Percentiles rank a stretch among this genome's conserved stretches.
These are phyloP conservation scores for Rhagophthalmus giganteus DNA, from an alignment of 2,888 invertebrate genomes.

Conservation along the genomic window DNA sequence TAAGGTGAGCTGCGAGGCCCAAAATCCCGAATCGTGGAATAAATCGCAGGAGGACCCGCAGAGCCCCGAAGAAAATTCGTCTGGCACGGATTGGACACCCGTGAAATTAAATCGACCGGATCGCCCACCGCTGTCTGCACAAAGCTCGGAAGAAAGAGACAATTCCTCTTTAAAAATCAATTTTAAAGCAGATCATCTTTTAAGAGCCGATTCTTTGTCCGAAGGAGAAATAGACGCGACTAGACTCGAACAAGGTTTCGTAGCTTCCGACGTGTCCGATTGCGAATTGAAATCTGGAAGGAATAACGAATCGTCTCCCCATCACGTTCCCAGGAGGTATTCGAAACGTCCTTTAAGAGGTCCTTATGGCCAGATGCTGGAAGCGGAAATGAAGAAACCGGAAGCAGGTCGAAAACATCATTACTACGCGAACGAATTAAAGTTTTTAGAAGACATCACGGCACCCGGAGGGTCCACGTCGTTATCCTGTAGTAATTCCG, in stretches of 20 bases:
- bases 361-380: slow-evolving; percentile 79
- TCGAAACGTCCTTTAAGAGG: slow-evolving; percentile 76
- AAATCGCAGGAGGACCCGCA: slow-evolving; percentile 52
- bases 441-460: slow-evolving; percentile 58
- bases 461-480: slow-evolving; percentile 41
- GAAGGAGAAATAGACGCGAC: slow-evolving; percentile 73
- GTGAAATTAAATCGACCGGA: slow-evolving; percentile 16
- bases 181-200: slow-evolving; percentile 40
- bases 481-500: slow-evolving; percentile 41
- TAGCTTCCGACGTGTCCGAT: slow-evolving; percentile 69
- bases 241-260: slow-evolving; percentile 55
- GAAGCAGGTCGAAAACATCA: slow-evolving; percentile 58
- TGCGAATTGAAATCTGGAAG: slow-evolving; percentile 56
- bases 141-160: slow-evolving; percentile 70
- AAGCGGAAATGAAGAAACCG: slow-evolving; percentile 79
- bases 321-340: slow-evolving; percentile 66
- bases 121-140: slow-evolving; percentile 51
- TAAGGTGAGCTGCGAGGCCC: slow-evolving; percentile 41
- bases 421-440: slow-evolving; percentile 62
- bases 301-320: slow-evolving; percentile 51
- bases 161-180: slow-evolving; percentile 51
- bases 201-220: slow-evolving; percentile 68
- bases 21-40: slow-evolving; percentile 42
- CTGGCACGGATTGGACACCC: slow-evolving; percentile 53
- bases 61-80: slow-evolving; percentile 51